Percentiles rank a stretch among this genome's conserved stretches.
Evolutionary conservation across 64 coral and sea anemone species (phyloP).

Genomic region (Montipora foliosa): DNA sequence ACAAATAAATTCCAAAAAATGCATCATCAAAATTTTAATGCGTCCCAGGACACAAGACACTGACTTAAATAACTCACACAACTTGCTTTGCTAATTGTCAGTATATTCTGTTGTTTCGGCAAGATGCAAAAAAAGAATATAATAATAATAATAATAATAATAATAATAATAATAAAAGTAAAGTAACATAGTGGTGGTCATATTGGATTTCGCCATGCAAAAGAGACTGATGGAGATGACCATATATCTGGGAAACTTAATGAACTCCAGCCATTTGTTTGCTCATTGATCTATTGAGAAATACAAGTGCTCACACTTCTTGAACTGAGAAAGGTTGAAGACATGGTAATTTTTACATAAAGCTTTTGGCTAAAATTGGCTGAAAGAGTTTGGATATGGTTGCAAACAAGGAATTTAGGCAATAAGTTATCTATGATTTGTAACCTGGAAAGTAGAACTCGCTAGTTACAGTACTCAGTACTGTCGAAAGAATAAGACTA

Average conservation of each 20-base stretch:
- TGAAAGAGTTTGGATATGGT: too few relatives aligned
- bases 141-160: too few relatives aligned
- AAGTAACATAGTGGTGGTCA: background rate
- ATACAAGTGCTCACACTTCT: too few relatives aligned
- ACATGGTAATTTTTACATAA: too few relatives aligned
- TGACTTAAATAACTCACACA: background rate
- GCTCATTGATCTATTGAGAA: too few relatives aligned
- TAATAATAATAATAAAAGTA: background rate
- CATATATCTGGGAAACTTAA: background rate
- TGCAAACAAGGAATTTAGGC: too few relatives aligned
- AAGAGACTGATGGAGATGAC: background rate
- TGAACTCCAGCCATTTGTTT: background rate
- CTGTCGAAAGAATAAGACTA: too few relatives aligned
- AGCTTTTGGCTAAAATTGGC: too few relatives aligned
- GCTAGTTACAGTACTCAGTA: too few relatives aligned
- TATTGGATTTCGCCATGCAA: background rate
- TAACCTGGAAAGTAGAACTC: too few relatives aligned
- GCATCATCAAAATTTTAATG: background rate
- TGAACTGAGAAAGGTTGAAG: too few relatives aligned
- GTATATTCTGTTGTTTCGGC: background rate
- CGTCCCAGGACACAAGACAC: background rate
- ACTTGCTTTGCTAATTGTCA: background rate
- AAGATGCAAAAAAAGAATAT: background rate
- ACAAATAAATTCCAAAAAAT: background rate
- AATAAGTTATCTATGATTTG: too few relatives aligned